phyloP scores from a whole-genome alignment of 2,113 vertebrate genomes.

The Saguinus imperator region DNA sequence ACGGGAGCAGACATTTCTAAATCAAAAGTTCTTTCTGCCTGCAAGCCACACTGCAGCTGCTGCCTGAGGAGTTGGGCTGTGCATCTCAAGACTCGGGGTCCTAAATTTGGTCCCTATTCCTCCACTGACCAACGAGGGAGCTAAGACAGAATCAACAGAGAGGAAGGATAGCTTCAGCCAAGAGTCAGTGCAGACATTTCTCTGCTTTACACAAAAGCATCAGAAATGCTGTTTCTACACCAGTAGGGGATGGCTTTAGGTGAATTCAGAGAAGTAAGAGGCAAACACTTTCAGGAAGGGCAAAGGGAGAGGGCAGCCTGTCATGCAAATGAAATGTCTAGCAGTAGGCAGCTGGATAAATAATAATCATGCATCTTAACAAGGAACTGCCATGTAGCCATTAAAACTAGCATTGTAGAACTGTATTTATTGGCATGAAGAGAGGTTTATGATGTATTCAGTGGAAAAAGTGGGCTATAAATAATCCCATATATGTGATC shows the following conservation, averaged over 20 bases:
- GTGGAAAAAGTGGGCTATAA: not conserved
- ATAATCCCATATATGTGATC: not conserved
- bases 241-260: not conserved
- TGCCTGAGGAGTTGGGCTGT: not conserved
- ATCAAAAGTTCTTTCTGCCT: not conserved
- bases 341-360: not conserved
- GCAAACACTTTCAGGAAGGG: rapidly evolving
- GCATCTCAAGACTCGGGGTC: not conserved
- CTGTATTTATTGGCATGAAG: too few relatives aligned
- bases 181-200: not conserved
- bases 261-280: not conserved
- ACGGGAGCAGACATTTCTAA: not conserved
- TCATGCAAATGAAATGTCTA: rapidly evolving
- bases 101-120: not conserved
- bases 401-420: not conserved
- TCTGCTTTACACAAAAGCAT: not conserved
- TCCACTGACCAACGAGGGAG: not conserved
- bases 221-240: not conserved
- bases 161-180: not conserved
- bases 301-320: rapidly evolving
- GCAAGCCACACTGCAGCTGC: rapidly evolving
- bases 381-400: not conserved
- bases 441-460: not conserved
- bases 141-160: not conserved
- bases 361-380: rapidly evolving